A percentile compares a stretch with the other conserved stretches of the same genome.
Evolutionary conservation across 2,797 vertebrate species (phyloP).

Genomic region (Pempheris klunzingeri): DNA sequence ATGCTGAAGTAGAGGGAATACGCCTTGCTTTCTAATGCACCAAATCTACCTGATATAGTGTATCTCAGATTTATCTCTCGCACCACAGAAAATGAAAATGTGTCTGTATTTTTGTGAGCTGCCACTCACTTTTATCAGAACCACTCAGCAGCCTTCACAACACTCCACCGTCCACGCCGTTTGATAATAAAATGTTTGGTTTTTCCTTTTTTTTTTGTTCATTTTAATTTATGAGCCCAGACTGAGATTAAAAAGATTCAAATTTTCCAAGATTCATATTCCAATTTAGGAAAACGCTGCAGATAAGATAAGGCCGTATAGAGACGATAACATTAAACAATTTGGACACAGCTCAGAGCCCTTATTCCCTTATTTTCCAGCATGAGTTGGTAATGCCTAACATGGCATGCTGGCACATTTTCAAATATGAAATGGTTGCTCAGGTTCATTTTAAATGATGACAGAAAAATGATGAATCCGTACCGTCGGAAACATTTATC

Average conservation of each 20-base stretch:
- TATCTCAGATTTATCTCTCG: constrained; percentile 52
- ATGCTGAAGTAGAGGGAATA: constrained; percentile 46
- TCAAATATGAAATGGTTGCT: constrained; percentile 8
- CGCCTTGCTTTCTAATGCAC: constrained; percentile 45
- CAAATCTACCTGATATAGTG: constrained; percentile 36
- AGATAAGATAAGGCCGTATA: constrained; percentile 49
- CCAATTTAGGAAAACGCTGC: constrained; percentile 39
- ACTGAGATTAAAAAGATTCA: constrained; percentile 55
- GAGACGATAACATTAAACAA: constrained; percentile 38
- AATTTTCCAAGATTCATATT: constrained; percentile 52
- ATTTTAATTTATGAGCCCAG: constrained; percentile 47
- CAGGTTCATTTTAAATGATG: constrained; percentile 14
- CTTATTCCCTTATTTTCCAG: constrained; percentile 27
- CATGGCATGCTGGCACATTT: constrained; percentile 11
- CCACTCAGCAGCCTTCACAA: constrained; percentile 33
- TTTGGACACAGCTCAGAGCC: constrained; percentile 42
- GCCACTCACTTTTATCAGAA: constrained; percentile 63
- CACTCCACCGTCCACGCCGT: constrained; percentile 12
- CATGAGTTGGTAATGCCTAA: constrained; percentile 7
- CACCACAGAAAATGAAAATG: constrained; percentile 44
- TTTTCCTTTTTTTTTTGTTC: constrained; percentile 2
- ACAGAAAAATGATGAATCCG: constrained; percentile 20
- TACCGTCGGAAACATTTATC: constrained; percentile 10
- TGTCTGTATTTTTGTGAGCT: constrained; percentile 49
- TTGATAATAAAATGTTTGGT: constrained; percentile 45